Evolutionary conservation across 2,888 invertebrate genomes (phyloP).

Genomic region (Taphrorychus bicolor): DNA sequence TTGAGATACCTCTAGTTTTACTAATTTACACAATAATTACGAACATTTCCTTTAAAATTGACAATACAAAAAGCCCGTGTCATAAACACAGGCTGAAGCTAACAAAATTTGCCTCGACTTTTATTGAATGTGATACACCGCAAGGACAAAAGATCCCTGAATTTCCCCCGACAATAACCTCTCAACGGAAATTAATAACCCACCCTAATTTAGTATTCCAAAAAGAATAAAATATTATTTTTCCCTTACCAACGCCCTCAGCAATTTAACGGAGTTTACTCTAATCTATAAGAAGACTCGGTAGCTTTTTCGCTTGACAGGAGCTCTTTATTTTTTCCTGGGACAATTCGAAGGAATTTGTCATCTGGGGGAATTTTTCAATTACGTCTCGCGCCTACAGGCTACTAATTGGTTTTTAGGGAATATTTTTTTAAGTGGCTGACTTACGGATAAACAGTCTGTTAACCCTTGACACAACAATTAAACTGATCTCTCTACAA

Average conservation of each 20-base stretch:
- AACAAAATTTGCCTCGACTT: not conserved
- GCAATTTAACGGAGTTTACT: constrained; percentile 47
- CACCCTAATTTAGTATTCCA: constrained; percentile 32
- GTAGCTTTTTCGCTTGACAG: constrained; percentile 46
- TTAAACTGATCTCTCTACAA: no score
- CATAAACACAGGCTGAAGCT: not conserved
- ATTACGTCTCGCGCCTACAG: constrained; percentile 43
- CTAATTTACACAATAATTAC: no score
- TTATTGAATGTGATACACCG: constrained; percentile 1
- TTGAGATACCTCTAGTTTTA: no score
- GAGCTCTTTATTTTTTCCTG: constrained; percentile 42
- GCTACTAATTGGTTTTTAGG: constrained; percentile 44
- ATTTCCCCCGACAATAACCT: constrained; percentile 10
- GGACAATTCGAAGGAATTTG: constrained; percentile 43
- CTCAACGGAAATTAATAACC: constrained; percentile 22
- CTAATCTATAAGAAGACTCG: constrained; percentile 49
- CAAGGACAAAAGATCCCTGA: constrained; percentile 5
- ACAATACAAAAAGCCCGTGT: no score
- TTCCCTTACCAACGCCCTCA: constrained; percentile 35
- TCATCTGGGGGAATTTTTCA: constrained; percentile 45
- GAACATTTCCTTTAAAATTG: no score
- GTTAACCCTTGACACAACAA: not conserved
- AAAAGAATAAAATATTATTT: constrained; percentile 35
- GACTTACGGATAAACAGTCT: constrained; percentile 42
- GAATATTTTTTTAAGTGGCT: constrained; percentile 39